Evolutionary conservation across 1,140 invertebrate species (phyloP).

Genomic region (Pogonomyrmex californicus): DNA sequence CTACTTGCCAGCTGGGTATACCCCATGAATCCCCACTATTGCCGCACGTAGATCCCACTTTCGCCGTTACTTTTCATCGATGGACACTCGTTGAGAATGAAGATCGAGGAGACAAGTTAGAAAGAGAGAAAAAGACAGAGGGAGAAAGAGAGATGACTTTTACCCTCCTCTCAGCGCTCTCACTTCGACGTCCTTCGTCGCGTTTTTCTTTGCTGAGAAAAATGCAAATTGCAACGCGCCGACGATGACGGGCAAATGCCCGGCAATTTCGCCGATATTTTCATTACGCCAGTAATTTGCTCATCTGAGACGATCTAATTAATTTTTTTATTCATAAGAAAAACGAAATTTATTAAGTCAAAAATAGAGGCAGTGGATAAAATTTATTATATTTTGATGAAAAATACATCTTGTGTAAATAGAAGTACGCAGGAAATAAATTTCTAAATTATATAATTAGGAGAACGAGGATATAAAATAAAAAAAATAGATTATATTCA

Average conservation of each 20-base stretch:
- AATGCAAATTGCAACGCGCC: constrained; percentile 38
- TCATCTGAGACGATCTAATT: background rate
- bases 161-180: constrained; percentile 71
- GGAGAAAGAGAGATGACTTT: constrained; percentile 71
- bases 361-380: background rate
- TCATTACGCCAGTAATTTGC: background rate
- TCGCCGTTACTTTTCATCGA: constrained; percentile 80
- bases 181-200: constrained; percentile 66
- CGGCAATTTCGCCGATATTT: constrained; percentile 23
- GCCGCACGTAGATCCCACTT: constrained; percentile 80
- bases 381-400: too few relatives aligned
- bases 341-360: background rate
- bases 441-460: background rate
- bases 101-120: constrained; percentile 67
- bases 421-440: background rate
- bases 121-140: constrained; percentile 64
- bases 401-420: too few relatives aligned
- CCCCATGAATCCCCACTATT: constrained; percentile 81
- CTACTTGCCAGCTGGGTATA: constrained; percentile 81
- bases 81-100: constrained; percentile 72
- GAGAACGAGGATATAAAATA: background rate
- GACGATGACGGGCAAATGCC: background rate
- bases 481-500: background rate
- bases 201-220: constrained; percentile 42
- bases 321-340: background rate